A percentile compares a stretch with the other conserved stretches of the same genome.
These are phyloP conservation scores for Nyctalus aviator DNA, from an alignment of 2,797 vertebrate species.

Conservation along the genomic window DNA sequence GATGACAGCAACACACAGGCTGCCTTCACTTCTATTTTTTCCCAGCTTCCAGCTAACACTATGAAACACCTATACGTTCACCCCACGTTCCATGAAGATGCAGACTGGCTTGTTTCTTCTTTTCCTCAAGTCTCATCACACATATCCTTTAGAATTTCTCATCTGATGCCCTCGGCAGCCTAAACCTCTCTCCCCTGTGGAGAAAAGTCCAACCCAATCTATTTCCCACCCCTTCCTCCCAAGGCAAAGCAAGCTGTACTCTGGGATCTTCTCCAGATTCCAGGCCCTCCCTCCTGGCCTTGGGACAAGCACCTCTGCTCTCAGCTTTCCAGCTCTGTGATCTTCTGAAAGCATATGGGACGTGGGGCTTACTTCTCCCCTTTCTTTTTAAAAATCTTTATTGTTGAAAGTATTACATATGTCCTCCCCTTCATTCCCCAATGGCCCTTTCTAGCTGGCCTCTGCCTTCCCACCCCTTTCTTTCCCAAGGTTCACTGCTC, in stretches of 20 bases:
- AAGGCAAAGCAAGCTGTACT: not conserved
- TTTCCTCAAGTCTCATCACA: not conserved
- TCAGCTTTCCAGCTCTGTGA: not conserved
- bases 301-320: not conserved
- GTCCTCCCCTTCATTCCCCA: no score
- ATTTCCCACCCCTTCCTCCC: not conserved
- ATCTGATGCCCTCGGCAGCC: not conserved
- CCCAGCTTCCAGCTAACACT: conserved; percentile 3
- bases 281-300: fast-evolving
- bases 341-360: not conserved
- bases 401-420: no score
- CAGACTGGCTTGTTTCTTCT: not conserved
- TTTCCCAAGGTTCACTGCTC: not conserved
- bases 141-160: not conserved
- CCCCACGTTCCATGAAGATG: not conserved
- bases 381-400: not conserved
- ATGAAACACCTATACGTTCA: not conserved
- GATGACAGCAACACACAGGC: not conserved
- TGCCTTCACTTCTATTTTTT: conserved; percentile 19
- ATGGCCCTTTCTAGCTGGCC: no score
- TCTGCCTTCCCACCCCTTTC: no score
- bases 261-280: not conserved
- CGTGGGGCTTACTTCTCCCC: no score
- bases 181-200: not conserved
- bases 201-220: not conserved